phyloP scores from a whole-genome alignment of 2,888 invertebrate genomes.

The Sicus ferrugineus region DNA sequence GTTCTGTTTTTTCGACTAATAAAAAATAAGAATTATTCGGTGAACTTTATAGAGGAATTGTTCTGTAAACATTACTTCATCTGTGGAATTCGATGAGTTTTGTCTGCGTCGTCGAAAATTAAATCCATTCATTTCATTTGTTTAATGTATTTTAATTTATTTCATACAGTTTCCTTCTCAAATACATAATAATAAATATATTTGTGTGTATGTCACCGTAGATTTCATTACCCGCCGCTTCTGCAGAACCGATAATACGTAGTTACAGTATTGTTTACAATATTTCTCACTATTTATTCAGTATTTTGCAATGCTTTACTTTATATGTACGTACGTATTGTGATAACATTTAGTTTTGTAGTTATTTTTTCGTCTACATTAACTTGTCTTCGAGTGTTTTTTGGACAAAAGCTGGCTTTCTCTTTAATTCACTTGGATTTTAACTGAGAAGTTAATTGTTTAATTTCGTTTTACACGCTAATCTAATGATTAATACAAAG shows the following conservation, averaged over 20 bases:
- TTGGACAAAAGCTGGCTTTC: no score
- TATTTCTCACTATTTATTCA: constrained; percentile 30
- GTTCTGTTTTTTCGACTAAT: no score
- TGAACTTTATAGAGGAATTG: no score
- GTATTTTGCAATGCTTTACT: constrained; percentile 19
- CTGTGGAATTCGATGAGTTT: no score
- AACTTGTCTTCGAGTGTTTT: no score
- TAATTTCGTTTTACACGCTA: not conserved
- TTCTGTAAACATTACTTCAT: no score
- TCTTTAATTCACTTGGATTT: not conserved
- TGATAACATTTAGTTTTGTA: not conserved
- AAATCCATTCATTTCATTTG: not conserved
- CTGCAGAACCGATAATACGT: constrained; percentile 18
- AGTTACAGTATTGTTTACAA: constrained; percentile 17
- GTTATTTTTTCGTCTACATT: not conserved
- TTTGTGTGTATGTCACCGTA: constrained; percentile 26
- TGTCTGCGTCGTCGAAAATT: not conserved
- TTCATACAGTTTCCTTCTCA: constrained; percentile 39
- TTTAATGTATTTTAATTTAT: constrained; percentile 27
- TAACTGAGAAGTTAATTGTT: not conserved
- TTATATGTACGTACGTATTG: not conserved
- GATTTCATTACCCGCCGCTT: constrained; percentile 16
- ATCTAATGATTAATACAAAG: not conserved
- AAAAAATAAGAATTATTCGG: no score
- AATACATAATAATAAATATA: constrained; percentile 32